These are phyloP conservation scores for Eospalax fontanierii DNA, from an alignment of 2,797 vertebrate genomes.

Conservation along the genomic window DNA sequence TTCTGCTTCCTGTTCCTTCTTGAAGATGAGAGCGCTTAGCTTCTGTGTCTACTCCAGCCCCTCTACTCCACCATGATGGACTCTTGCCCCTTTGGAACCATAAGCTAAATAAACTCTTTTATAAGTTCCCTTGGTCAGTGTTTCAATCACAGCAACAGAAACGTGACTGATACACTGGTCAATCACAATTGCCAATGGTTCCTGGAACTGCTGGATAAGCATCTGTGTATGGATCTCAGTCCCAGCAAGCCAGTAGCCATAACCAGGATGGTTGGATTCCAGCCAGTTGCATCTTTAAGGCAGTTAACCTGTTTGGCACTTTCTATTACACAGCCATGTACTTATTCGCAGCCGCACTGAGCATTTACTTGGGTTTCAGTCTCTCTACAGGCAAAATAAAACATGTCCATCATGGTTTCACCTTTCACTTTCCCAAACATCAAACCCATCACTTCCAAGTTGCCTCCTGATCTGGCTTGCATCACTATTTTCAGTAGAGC, in stretches of 20 bases:
- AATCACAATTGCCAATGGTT: too few species aligned
- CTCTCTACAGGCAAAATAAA: constrained; percentile 99
- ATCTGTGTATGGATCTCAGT: constrained; percentile 99
- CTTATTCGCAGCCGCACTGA: constrained; percentile 98
- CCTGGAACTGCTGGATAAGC: constrained; percentile 99
- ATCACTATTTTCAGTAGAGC: constrained; percentile 99
- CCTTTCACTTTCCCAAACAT: constrained; percentile 99
- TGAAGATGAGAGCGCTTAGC: too few species aligned
- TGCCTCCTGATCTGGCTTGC: constrained; percentile 98
- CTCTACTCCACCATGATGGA: too few species aligned
- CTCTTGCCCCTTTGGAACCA: too few species aligned
- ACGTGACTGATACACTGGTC: too few species aligned
- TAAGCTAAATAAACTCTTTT: too few species aligned
- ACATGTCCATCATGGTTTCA: constrained; percentile 99
- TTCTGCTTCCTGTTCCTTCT: too few species aligned
- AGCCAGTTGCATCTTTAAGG: constrained; percentile 99
- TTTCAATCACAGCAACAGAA: too few species aligned
- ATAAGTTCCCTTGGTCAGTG: too few species aligned
- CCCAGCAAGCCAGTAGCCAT: constrained; percentile 99
- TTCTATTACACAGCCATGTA: constrained; percentile 99
- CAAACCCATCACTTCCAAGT: constrained; percentile 99
- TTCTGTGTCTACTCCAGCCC: too few species aligned
- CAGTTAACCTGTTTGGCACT: constrained; percentile 99
- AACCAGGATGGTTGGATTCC: constrained; percentile 99
- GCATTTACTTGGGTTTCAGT: constrained; percentile 99